These are phyloP conservation scores for Notodonta dromedarius DNA, from an alignment of 2,888 invertebrate species.

Conservation along the genomic window DNA sequence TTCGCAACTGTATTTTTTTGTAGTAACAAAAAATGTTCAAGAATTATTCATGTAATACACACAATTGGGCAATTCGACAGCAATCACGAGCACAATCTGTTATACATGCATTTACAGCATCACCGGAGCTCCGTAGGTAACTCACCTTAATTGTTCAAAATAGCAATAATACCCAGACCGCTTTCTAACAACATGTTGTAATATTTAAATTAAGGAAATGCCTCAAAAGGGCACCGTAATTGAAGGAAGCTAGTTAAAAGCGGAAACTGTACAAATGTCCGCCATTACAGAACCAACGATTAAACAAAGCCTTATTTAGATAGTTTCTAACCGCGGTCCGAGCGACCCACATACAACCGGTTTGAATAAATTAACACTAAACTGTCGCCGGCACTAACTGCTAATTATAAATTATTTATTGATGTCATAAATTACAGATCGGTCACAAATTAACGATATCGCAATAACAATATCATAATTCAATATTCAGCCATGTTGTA, in stretches of 20 bases:
- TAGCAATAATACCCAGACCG: neutral
- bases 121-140: neutral
- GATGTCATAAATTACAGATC: slow-evolving; percentile 29
- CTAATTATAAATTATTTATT: slow-evolving; percentile 39
- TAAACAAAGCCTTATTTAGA: slow-evolving; percentile 9
- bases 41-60: no score
- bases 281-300: slow-evolving; percentile 3
- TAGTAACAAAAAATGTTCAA: no score
- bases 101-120: neutral
- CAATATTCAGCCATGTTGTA: slow-evolving; percentile 1
- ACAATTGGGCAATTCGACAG: no score
- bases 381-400: slow-evolving; percentile 14
- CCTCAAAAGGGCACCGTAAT: neutral
- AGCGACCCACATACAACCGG: slow-evolving; percentile 28
- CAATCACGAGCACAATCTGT: neutral
- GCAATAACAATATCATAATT: slow-evolving; percentile 16
- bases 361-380: slow-evolving; percentile 21
- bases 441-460: slow-evolving; percentile 28
- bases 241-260: slow-evolving; percentile 8
- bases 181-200: neutral
- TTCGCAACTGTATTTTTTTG: no score
- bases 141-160: slow-evolving; percentile 2
- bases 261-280: slow-evolving; percentile 3
- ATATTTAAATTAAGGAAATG: slow-evolving; percentile 4
- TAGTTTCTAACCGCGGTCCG: neutral